Evolutionary conservation across 2,888 invertebrate species (phyloP), one percentile per base, ranked within the genome.

Genomic region (Miltochrista miniata): DNA sequence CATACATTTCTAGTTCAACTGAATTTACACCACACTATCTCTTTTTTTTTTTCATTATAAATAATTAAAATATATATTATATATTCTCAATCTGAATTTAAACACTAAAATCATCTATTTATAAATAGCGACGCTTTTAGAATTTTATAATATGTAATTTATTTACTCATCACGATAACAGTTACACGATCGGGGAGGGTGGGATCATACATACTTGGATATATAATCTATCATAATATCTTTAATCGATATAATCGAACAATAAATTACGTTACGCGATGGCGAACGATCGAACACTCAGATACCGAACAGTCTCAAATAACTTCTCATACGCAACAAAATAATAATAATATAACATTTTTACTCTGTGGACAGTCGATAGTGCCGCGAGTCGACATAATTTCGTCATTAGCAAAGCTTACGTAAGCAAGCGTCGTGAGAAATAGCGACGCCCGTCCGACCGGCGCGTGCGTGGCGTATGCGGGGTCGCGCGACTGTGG

Each of bases 401-500:
- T 85, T 85, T 86, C 88, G 72, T 88, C 89, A 83, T 83, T 85
- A 83, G 89, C 88, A 82, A 89, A 90, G 90, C 90, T 88, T 87
- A 86, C 89, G 59, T 79, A 73, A 80, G 90, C 90, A 90, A 90
- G 90, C 90, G 84, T 82, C 82, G 85, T 80, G 87, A 84, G 87
- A 84, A 85, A 84, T 74, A 66, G 65, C 53, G 56, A 51, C 64
- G 60, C 33, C 54, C 63, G 56, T 64, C 64, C 63, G 56, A 36
- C 48, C 48, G 48, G 54, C 49, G 50, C 54, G 45, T 51, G 45
- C 48, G 45, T 45, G 45, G 41, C 92, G 92, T 24, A 93, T 93
- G 70, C 95, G 95, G 55, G 94, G 55, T 94, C 93, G 68, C 95
- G 94, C 70, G 94, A 93, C 76, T 95, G 95, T 72, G 98, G 93